phyloP scores from a whole-genome alignment of 2,113 vertebrate species.

The Propithecus coquereli region DNA sequence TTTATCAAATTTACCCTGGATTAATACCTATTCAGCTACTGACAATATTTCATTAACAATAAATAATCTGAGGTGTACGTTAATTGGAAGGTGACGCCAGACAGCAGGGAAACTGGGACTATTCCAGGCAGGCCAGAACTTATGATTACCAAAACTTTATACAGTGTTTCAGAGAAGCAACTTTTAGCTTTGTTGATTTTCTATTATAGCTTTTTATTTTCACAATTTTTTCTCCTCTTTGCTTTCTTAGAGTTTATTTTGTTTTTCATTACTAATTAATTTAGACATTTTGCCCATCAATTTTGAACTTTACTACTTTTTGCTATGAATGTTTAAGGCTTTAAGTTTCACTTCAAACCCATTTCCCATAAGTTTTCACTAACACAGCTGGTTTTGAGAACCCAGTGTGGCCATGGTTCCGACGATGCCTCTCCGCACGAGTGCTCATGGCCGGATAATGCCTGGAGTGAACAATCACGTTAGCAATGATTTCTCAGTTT shows the following conservation, averaged over 20 bases:
- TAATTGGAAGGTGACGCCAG: not conserved
- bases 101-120: not conserved
- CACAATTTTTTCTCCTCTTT: not conserved
- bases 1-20: not conserved
- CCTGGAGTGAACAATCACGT: not conserved
- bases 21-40: not conserved
- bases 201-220: not conserved
- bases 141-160: not conserved
- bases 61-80: not conserved
- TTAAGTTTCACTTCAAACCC: not conserved
- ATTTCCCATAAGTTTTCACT: not conserved
- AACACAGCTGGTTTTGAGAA: not conserved
- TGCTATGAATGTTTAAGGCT: not conserved
- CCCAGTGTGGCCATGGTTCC: not conserved
- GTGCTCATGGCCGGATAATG: not conserved
- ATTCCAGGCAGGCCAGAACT: not conserved
- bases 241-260: not conserved
- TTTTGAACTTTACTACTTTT: not conserved
- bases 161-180: not conserved
- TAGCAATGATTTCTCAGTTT: not conserved
- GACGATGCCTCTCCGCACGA: not conserved
- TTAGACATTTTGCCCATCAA: not conserved
- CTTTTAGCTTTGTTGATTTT: not conserved
- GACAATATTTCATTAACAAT: not conserved
- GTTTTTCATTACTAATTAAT: not conserved